phyloP scores from a whole-genome alignment of 64 coral and sea anemone genomes.

The Dendronephthya gigantea region DNA sequence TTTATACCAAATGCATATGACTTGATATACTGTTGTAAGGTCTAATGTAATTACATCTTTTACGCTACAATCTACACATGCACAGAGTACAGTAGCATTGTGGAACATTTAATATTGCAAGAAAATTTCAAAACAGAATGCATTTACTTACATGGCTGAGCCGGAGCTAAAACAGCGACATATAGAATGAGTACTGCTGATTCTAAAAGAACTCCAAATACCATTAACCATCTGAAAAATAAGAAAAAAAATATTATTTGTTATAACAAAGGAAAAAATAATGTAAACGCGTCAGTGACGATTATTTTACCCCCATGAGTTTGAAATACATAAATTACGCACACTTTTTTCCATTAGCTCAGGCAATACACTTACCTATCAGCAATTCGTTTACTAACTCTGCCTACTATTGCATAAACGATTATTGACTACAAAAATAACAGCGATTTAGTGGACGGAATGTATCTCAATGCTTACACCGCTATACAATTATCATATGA shows the following conservation, averaged over 20 bases:
- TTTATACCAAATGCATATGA: too few relatives aligned
- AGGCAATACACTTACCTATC: constrained; percentile 53
- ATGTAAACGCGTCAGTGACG: too few relatives aligned
- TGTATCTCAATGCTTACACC: too few relatives aligned
- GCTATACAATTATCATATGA: too few relatives aligned
- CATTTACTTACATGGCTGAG: constrained; percentile 75
- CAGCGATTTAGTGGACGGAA: background rate
- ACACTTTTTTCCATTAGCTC: too few relatives aligned
- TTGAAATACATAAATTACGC: too few relatives aligned
- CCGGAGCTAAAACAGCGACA: constrained; percentile 53
- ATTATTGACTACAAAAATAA: constrained; percentile 52
- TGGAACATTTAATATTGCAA: background rate
- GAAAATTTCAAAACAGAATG: background rate
- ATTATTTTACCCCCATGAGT: too few relatives aligned
- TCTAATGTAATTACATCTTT: too few relatives aligned
- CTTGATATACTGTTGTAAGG: too few relatives aligned
- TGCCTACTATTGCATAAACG: constrained; percentile 54
- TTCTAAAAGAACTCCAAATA: constrained; percentile 63
- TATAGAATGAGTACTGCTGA: constrained; percentile 51
- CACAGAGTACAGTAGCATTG: background rate
- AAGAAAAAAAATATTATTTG: too few relatives aligned
- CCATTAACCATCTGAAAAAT: constrained; percentile 71
- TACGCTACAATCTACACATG: background rate
- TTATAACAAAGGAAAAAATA: too few relatives aligned
- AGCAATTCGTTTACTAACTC: constrained; percentile 47